Conservation (phyloP, 2,888 invertebrate species). For the Halocaridina rubra region DNA sequence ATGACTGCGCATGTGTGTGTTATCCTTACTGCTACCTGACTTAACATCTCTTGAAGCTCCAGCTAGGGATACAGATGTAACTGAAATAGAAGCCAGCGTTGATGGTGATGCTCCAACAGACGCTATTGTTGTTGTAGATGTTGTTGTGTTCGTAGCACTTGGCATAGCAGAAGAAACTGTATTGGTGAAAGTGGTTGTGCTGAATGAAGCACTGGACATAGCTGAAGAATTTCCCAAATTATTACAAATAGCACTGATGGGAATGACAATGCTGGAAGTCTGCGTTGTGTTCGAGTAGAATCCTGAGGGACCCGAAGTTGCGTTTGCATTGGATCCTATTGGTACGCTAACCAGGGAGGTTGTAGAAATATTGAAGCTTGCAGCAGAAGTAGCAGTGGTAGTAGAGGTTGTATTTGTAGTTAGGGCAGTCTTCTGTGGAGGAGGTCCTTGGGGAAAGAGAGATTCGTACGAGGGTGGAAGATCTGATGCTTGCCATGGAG, state of each 20-base stretch:
- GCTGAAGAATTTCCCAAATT: background rate
- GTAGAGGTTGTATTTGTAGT: slow-evolving; percentile 11
- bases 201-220: background rate
- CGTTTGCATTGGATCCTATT: background rate
- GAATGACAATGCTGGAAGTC: slow-evolving; percentile 26
- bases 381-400: slow-evolving; percentile 13
- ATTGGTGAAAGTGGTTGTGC: background rate
- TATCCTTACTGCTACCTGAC: background rate
- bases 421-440: slow-evolving; percentile 15
- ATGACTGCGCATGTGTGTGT: background rate
- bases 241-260: slow-evolving; percentile 21
- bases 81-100: background rate
- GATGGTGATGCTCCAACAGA: background rate
- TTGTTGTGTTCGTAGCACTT: background rate
- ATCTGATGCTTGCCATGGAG: slow-evolving; percentile 30
- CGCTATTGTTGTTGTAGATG: background rate
- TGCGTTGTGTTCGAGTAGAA: slow-evolving; percentile 20
- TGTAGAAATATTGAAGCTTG: slow-evolving; percentile 18
- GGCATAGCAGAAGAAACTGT: background rate
- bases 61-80: background rate
- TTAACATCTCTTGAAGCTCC: background rate
- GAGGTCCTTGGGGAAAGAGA: slow-evolving; percentile 60
- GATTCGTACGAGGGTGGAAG: slow-evolving; percentile 60
- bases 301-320: background rate
- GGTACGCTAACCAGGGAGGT: slow-evolving; percentile 15